Conservation (phyloP, 2,888 invertebrate species). For the Poecilobothrus nobilitatus region DNA sequence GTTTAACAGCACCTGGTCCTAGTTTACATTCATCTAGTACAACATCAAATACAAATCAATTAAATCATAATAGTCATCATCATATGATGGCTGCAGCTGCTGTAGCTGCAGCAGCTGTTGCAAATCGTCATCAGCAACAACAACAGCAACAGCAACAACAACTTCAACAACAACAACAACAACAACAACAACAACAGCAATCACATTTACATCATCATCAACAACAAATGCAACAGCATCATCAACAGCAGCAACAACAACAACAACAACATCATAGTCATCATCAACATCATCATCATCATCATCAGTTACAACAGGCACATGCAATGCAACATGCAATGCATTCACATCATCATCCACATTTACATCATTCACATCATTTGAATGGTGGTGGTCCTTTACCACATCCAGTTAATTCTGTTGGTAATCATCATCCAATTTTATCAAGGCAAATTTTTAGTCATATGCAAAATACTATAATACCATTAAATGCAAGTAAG, state of each 20-base stretch:
- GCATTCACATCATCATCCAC: slow-evolving; percentile 7
- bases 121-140: slow-evolving; percentile 25
- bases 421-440: slow-evolving; percentile 12
- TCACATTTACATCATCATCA: slow-evolving; percentile 20
- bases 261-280: slow-evolving; percentile 22
- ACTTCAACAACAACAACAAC: slow-evolving; percentile 21
- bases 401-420: slow-evolving; percentile 24
- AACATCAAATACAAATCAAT: slow-evolving; percentile 31
- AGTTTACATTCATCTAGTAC: slow-evolving; percentile 21
- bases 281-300: slow-evolving; percentile 27
- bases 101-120: slow-evolving; percentile 31
- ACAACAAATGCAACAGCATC: slow-evolving; percentile 18
- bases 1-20: slow-evolving; percentile 24
- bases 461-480: slow-evolving; percentile 41
- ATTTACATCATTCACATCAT: slow-evolving; percentile 29
- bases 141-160: slow-evolving; percentile 29
- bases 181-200: slow-evolving; percentile 25
- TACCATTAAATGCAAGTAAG: slow-evolving; percentile 46
- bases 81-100: slow-evolving; percentile 39
- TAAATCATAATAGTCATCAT: slow-evolving; percentile 32
- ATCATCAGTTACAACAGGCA: slow-evolving; percentile 23
- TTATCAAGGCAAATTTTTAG: slow-evolving; percentile 42
- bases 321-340: slow-evolving; percentile 19
- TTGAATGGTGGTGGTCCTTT: slow-evolving; percentile 26
- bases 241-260: slow-evolving; percentile 25